Evolutionary conservation across 2,113 vertebrate species (phyloP), one percentile per base, ranked within the genome.

Genomic region (Lepisosteus oculatus): DNA sequence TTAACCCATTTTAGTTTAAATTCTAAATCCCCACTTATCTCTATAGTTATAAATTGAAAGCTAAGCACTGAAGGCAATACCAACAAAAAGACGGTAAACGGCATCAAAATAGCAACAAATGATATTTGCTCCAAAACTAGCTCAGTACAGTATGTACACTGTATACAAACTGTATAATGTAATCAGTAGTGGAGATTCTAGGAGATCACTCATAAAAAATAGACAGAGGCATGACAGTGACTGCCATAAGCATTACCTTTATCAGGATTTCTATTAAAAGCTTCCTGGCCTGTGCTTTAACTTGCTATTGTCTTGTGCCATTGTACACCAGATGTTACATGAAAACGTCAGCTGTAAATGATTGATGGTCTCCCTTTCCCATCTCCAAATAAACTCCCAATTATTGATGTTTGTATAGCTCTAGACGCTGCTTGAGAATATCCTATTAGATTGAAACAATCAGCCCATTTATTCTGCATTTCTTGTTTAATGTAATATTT

Each of bases 291-390:
- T 84, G 75, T 83, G 80, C 29, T 84, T 90, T 86, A 88, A 76
- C 76, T 68, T 82, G 81, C 81, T 77, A 85, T 81, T 84, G 78
- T 84, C 85, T 66, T 69, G 59, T 80, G 73, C 82, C 81, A 81
- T 85, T 89, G 85, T 61, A 84, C 73, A 90, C 81, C 87, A 91
- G 90, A 86, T 89, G 90, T 90, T 90, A 89, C 88, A 87, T 83
- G 82, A 77, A 85, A 90, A 86, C 83, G 89, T 92, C 91, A 90
- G 81, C 84, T 84, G 83, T 84, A 92, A 92, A 93, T 92, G 92
- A 94, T 87, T 92, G 88, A 94, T 91, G 89, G 89, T 82, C 68
- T 74, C 78, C 85, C 83, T 88, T 87, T 85, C 78, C 85, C 84
- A 84, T 84, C 91, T 89, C 89, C 89, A 89, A 90, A 90, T 86